These are phyloP conservation scores for Tryphoninae sp. DNA, from an alignment of 2,888 invertebrate species.

Conservation along the genomic window DNA sequence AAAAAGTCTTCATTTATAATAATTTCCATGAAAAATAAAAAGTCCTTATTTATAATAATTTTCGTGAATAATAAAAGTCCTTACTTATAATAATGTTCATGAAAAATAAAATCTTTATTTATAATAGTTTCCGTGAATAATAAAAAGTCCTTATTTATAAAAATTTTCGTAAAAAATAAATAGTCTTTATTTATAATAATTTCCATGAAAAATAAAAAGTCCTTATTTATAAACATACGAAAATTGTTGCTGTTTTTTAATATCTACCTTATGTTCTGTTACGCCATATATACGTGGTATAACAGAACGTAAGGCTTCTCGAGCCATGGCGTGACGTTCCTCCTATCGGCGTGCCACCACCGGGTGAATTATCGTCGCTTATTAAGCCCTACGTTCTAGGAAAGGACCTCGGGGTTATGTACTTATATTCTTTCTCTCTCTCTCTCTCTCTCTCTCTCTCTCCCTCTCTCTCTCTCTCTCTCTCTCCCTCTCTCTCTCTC, in stretches of 20 bases:
- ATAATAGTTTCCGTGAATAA: no score
- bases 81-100: no score
- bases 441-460: conserved; percentile 1
- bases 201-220: background rate
- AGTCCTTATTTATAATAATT: no score
- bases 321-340: conserved; percentile 69
- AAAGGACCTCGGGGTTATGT: conserved; percentile 70
- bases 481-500: conserved; percentile 7
- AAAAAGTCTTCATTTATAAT: no score
- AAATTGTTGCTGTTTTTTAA: background rate
- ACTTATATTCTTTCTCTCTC: conserved; percentile 56
- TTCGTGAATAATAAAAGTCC: no score
- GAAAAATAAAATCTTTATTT: no score
- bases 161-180: no score
- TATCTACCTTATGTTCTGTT: no score
- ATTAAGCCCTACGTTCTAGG: conserved; percentile 72
- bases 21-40: no score
- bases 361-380: conserved; percentile 70
- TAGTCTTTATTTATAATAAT: no score
- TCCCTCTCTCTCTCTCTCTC: conserved; percentile 6
- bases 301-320: conserved; percentile 58
- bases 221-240: background rate
- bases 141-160: no score
- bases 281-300: background rate
- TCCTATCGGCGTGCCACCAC: conserved; percentile 69